Percentiles rank a stretch among this genome's conserved stretches.
Conservation (phyloP, 2,888 invertebrate genomes). For the Punctoribates punctum region DNA sequence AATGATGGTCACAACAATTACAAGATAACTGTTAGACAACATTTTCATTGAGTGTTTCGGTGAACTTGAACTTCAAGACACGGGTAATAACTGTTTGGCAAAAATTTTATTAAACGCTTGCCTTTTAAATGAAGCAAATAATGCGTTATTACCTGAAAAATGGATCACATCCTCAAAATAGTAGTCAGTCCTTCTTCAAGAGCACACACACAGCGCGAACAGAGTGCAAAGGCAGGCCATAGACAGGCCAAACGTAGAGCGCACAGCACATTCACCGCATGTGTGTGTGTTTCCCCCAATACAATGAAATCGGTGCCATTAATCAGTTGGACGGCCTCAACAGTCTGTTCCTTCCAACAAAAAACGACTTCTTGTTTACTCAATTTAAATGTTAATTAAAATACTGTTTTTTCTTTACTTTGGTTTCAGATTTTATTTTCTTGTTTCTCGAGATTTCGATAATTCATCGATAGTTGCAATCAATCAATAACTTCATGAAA, state of each 20-base stretch:
- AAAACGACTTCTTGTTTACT: conserved; percentile 4
- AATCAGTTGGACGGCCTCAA: neutral
- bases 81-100: neutral
- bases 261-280: neutral
- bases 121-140: conserved; percentile 6
- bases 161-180: conserved; percentile 24
- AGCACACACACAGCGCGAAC: neutral
- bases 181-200: neutral
- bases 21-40: neutral
- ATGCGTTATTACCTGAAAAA: conserved; percentile 3
- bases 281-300: neutral
- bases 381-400: neutral
- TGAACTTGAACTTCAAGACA: neutral
- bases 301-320: conserved; percentile 27
- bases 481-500: no score
- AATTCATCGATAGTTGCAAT: neutral
- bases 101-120: conserved; percentile 19
- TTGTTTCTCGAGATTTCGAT: neutral
- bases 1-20: conserved; percentile 11
- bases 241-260: no score
- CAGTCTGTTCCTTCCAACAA: neutral
- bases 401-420: neutral
- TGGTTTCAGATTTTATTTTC: neutral
- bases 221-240: no score
- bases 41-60: neutral